phyloP scores from a whole-genome alignment of 2,797 vertebrate species.

The Distichodus sexfasciatus region DNA sequence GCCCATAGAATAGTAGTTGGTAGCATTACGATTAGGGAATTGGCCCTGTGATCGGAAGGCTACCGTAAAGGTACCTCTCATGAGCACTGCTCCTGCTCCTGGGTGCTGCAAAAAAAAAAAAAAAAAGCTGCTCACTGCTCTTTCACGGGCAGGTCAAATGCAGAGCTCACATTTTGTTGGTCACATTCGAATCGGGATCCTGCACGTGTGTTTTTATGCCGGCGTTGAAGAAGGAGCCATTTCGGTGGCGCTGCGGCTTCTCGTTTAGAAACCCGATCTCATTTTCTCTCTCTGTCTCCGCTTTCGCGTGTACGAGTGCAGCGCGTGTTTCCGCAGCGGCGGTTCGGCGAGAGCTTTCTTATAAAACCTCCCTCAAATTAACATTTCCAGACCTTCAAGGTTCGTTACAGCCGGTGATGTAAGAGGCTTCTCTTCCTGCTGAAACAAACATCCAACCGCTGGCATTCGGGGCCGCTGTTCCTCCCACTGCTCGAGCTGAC shows the following conservation, averaged over 20 bases:
- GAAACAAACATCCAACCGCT: background rate
- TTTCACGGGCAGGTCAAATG: no score
- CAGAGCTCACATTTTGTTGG: no score
- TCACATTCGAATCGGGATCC: no score
- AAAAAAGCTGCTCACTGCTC: no score
- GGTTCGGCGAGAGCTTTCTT: background rate
- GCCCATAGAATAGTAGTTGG: no score
- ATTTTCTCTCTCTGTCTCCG: background rate
- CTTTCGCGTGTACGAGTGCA: background rate
- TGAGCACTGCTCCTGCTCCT: no score
- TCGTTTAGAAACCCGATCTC: background rate
- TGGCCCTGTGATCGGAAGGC: no score
- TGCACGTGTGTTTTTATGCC: background rate
- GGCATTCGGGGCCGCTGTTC: background rate
- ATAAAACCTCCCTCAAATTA: background rate
- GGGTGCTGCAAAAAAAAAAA: no score
- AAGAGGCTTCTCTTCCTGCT: background rate
- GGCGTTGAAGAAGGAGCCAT: background rate
- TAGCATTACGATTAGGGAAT: no score
- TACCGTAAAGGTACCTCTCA: no score
- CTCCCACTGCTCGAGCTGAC: background rate
- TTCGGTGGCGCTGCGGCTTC: background rate
- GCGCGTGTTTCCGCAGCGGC: background rate
- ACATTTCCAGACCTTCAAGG: background rate
- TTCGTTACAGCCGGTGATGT: background rate